These are phyloP conservation scores for Amazona vittata DNA, from an alignment of 2,113 vertebrate genomes.

Conservation along the genomic window DNA sequence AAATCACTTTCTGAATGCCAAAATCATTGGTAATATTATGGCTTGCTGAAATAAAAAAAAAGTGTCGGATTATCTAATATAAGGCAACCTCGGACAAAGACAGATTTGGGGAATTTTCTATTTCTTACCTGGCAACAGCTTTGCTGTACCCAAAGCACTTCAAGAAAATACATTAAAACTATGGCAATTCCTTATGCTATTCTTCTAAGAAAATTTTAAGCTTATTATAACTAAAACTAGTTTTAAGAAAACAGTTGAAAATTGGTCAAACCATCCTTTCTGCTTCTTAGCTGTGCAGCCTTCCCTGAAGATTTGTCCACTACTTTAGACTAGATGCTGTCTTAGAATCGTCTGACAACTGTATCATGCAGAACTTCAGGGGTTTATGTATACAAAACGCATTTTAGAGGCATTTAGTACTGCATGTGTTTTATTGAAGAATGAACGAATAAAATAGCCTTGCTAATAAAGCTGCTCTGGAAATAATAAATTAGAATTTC, in stretches of 20 bases:
- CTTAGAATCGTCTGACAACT: neutral
- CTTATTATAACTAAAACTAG: neutral
- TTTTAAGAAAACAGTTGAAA: neutral
- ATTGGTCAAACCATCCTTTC: neutral
- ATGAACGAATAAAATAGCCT: conserved; percentile 14
- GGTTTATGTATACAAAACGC: neutral
- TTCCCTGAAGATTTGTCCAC: neutral
- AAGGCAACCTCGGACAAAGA: neutral
- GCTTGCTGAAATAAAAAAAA: neutral
- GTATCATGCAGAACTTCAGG: neutral
- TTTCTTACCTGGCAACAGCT: neutral
- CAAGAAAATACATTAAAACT: neutral
- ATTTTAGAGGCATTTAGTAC: conserved; percentile 23
- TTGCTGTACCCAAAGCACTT: neutral
- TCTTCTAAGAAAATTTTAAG: neutral
- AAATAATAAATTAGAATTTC: neutral
- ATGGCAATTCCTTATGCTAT: neutral
- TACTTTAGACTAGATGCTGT: neutral
- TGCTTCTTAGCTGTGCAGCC: neutral
- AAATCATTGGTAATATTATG: neutral
- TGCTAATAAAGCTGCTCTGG: neutral
- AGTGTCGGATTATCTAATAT: neutral
- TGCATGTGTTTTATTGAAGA: conserved; percentile 31
- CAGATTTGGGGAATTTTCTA: neutral
- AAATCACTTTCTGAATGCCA: neutral